phyloP scores from a whole-genome alignment of 2,113 vertebrate genomes.

The Panthera tigris region DNA sequence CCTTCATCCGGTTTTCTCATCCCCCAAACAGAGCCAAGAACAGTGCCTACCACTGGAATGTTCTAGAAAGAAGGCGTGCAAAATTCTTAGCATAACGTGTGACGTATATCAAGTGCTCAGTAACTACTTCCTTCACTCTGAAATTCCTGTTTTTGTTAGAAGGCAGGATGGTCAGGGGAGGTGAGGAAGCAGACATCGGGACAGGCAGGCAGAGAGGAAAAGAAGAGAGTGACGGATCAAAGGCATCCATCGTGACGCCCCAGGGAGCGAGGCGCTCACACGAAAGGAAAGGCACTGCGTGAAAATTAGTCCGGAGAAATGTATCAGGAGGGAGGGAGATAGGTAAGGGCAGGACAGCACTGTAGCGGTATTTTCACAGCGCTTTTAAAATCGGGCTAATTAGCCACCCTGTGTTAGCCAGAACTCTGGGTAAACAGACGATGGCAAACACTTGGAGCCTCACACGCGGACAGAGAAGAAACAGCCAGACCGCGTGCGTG shows the following conservation, averaged over 20 bases:
- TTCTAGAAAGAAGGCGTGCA: too few relatives aligned
- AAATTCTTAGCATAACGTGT: accelerated
- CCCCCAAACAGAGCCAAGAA: neutral
- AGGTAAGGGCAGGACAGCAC: accelerated
- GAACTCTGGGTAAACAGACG: neutral
- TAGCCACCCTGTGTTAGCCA: neutral
- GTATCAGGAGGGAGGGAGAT: neutral
- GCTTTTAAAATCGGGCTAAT: neutral
- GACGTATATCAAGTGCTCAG: accelerated
- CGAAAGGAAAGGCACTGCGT: accelerated
- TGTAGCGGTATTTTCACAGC: neutral
- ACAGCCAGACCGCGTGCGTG: accelerated
- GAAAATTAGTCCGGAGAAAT: neutral
- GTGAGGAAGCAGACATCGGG: accelerated
- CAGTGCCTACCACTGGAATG: accelerated
- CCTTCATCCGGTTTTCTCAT: neutral
- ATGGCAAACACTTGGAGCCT: neutral
- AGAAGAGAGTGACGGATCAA: accelerated
- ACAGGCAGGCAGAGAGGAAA: too few relatives aligned
- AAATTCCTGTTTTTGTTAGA: neutral
- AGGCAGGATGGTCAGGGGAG: accelerated
- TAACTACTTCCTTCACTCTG: neutral
- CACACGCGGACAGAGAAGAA: accelerated
- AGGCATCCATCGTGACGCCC: accelerated
- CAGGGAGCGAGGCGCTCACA: accelerated